These are phyloP conservation scores for Propithecus perrieri DNA, from an alignment of 2,797 vertebrate genomes.

Conservation along the genomic window DNA sequence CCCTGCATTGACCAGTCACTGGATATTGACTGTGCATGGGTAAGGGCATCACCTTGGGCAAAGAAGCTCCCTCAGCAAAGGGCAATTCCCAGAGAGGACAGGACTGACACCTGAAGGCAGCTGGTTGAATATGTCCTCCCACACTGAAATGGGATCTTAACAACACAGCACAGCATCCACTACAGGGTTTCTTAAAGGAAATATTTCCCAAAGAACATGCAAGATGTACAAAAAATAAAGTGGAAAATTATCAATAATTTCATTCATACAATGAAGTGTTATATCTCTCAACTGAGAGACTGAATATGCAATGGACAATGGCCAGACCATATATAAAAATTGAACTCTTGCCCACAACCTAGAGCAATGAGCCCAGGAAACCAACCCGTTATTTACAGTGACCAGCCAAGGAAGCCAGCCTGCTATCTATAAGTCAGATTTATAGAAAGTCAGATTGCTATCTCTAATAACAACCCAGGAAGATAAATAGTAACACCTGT, in stretches of 20 bases:
- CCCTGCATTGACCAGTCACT: not conserved
- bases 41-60: not conserved
- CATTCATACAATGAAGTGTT: not conserved
- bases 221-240: not conserved
- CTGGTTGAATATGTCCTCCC: not conserved
- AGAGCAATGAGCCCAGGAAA: not conserved
- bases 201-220: not conserved
- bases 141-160: not conserved
- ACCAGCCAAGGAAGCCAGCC: not conserved
- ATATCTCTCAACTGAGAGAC: not conserved
- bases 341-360: not conserved
- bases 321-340: not conserved
- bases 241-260: not conserved
- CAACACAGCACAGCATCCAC: not conserved
- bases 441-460: not conserved
- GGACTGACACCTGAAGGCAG: not conserved
- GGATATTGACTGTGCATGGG: not conserved
- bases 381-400: not conserved
- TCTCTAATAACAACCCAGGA: not conserved
- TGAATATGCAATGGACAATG: not conserved
- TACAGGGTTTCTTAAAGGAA: not conserved
- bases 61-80: not conserved
- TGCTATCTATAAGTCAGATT: not conserved
- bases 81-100: not conserved
- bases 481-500: not conserved